phyloP scores from a whole-genome alignment of 1,140 invertebrate genomes.

The Cecropterus lyciades region DNA sequence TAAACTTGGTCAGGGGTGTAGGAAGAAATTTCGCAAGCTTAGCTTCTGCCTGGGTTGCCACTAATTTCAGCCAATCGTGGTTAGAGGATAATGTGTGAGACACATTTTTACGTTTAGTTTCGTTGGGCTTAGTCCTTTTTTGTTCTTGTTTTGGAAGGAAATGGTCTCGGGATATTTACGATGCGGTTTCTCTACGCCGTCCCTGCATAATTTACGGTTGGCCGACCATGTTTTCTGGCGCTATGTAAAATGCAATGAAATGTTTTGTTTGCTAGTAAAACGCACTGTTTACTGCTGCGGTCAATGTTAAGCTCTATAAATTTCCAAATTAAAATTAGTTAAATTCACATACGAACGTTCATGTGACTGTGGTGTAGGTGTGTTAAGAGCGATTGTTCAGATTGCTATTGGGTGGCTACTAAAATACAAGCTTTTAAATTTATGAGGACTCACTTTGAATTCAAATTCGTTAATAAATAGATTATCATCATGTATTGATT shows the following conservation, averaged over 20 bases:
- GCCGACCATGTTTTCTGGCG: constrained; percentile 48
- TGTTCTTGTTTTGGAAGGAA: constrained; percentile 44
- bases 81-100: constrained; percentile 60
- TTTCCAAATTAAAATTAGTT: constrained; percentile 17
- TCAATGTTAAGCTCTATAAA: constrained; percentile 27
- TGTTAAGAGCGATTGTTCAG: too few species aligned
- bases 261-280: constrained; percentile 34
- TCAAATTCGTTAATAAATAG: too few species aligned
- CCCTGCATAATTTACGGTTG: constrained; percentile 51
- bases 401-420: too few species aligned
- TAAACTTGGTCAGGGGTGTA: constrained; percentile 58
- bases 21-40: constrained; percentile 79
- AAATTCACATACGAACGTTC: neutral
- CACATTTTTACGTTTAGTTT: constrained; percentile 51
- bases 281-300: constrained; percentile 20
- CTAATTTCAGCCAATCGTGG: constrained; percentile 67
- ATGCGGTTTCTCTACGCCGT: constrained; percentile 49
- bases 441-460: too few species aligned
- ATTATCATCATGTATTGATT: too few species aligned
- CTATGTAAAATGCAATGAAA: constrained; percentile 47
- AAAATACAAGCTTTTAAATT: too few species aligned
- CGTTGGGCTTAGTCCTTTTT: constrained; percentile 17
- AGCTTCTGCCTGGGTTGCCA: constrained; percentile 66
- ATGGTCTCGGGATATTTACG: constrained; percentile 51
- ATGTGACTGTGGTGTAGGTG: neutral